These are phyloP conservation scores for Lasiommata megera DNA, from an alignment of 2,888 invertebrate species.

Conservation along the genomic window DNA sequence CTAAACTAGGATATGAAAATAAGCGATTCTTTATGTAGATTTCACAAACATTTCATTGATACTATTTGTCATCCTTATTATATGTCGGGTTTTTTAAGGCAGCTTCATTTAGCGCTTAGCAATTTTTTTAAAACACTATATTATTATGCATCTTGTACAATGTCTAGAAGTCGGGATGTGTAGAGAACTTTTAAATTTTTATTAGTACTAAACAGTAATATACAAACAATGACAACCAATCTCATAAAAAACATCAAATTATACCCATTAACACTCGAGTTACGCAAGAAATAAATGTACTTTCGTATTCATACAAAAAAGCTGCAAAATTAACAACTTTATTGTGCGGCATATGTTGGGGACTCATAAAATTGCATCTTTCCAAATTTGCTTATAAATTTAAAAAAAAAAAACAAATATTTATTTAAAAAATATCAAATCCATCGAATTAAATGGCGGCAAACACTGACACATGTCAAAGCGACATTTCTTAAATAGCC, in stretches of 20 bases:
- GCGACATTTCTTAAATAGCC: neutral
- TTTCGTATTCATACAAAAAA: constrained; percentile 21
- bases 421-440: constrained; percentile 3
- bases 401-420: neutral
- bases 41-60: too few relatives aligned
- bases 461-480: constrained; percentile 23
- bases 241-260: constrained; percentile 18
- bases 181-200: constrained; percentile 12
- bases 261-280: too few relatives aligned
- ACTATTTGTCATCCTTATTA: too few relatives aligned
- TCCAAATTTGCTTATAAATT: constrained; percentile 28
- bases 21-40: too few relatives aligned
- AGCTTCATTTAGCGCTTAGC: too few relatives aligned
- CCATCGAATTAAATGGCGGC: constrained; percentile 21
- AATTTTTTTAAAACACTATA: too few relatives aligned
- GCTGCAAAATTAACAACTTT: constrained; percentile 14
- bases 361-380: constrained; percentile 48
- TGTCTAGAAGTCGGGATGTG: constrained; percentile 1
- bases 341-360: constrained; percentile 34
- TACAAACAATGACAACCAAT: constrained; percentile 14
- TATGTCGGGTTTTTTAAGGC: too few relatives aligned
- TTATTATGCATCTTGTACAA: neutral
- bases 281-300: constrained; percentile 14
- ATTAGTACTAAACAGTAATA: constrained; percentile 18
- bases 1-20: too few relatives aligned